Base-by-base conservation (phyloP, 1,140 invertebrate species). In the Drosophila seguyi region DNA sequence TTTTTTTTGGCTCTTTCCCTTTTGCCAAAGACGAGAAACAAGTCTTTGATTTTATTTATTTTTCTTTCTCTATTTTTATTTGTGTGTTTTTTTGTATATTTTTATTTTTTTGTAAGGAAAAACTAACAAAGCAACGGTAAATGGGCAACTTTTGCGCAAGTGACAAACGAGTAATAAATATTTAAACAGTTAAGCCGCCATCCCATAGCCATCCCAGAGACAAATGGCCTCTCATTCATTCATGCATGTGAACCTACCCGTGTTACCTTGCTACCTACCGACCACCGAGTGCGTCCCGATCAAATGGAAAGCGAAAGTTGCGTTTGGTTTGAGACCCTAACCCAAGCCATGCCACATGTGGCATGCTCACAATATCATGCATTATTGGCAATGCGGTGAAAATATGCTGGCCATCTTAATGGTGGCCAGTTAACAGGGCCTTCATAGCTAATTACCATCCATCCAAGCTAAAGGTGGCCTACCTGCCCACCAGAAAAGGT, bases 151-250 rank as follows among this genome's bases (percentile, higher is more conserved):
- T 73, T 79, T 66, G 76, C 76, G 76, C 76, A 66, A 79, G 66
- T 79, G 75, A 79, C 58, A 60, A 79, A 79, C 75, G 79, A 79
- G 76, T 79, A 79, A 79, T 79, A 79, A 79, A 73, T 79, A 66
- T 79, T 79, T 79, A 79, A 79, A 79, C 76, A 78, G 76, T 78
- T 78, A 78, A 76, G 56, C 62, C 75, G 56, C 61, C 41, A n/a
- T n/a, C n/a, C n/a, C n/a, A n/a, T n/a, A 6, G 1, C 31, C 34
- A 47, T n/a, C n/a, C n/a, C n/a, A 39, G 36, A 31, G n/a, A n/a
- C n/a, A n/a, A n/a, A n/a, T n/a, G n/a, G 53, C 50, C 45, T 42
- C 69, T 73, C 69, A 67, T 67, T 53, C 67, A 62, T 74, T 53
- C 55, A 55, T 74, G 69, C 57, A 52, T 74, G 69, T 74, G 68